Conservation (phyloP, 2,888 invertebrate species). For the Caenorhabditis doughertyi region DNA sequence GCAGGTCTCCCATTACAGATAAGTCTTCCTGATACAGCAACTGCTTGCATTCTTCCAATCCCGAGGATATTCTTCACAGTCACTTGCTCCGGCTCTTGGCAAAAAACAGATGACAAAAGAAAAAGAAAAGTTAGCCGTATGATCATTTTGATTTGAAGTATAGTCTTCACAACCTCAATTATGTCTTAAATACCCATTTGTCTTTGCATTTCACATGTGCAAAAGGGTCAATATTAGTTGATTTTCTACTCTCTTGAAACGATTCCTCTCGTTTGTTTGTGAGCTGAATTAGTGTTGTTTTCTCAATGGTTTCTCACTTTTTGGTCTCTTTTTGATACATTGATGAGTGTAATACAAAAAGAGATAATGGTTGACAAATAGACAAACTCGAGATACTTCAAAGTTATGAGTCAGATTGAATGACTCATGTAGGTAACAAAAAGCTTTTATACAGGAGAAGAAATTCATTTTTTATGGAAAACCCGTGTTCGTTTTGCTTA, state of each 20-base stretch:
- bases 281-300: slow-evolving; percentile 15
- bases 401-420: slow-evolving; percentile 9
- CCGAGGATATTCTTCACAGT: slow-evolving; percentile 60
- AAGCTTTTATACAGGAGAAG: background rate
- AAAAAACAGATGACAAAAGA: background rate
- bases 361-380: slow-evolving; percentile 14
- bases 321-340: slow-evolving; percentile 50
- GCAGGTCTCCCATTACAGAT: slow-evolving; percentile 71
- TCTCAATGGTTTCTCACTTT: slow-evolving; percentile 20
- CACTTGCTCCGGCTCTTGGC: too few species aligned
- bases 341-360: slow-evolving; percentile 14
- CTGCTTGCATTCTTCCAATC: slow-evolving; percentile 67
- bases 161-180: background rate
- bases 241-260: slow-evolving; percentile 31
- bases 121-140: slow-evolving; percentile 6
- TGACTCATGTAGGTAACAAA: slow-evolving; percentile 10
- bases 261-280: slow-evolving; percentile 21
- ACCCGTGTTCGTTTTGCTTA: too few species aligned
- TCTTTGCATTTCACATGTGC: slow-evolving; percentile 29
- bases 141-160: slow-evolving; percentile 20
- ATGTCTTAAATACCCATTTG: slow-evolving; percentile 24
- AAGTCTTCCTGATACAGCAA: slow-evolving; percentile 69
- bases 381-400: slow-evolving; percentile 17
- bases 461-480: too few species aligned
- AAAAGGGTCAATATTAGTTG: slow-evolving; percentile 48